These are phyloP conservation scores for Oryzias celebensis DNA, from an alignment of 2,113 vertebrate species.

Conservation along the genomic window DNA sequence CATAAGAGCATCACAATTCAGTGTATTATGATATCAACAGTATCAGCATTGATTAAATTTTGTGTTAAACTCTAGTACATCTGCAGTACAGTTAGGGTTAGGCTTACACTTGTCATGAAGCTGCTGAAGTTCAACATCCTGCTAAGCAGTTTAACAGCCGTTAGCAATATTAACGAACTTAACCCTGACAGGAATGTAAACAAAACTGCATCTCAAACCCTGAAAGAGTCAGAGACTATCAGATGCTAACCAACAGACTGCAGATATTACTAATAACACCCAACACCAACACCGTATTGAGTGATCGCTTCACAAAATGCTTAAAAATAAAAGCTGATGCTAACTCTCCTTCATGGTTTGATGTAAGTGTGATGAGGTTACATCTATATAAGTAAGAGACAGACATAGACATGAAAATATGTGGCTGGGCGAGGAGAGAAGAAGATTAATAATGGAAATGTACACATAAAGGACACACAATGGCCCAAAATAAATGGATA, in stretches of 20 bases:
- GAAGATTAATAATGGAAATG: conserved; percentile 16
- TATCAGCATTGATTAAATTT: too few relatives aligned
- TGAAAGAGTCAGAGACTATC: not conserved
- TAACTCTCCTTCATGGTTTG: not conserved
- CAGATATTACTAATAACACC: not conserved
- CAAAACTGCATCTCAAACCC: not conserved
- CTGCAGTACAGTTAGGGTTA: too few relatives aligned
- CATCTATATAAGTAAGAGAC: conserved; percentile 6
- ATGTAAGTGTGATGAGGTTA: conserved; percentile 3
- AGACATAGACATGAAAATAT: not conserved
- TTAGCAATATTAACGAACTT: too few relatives aligned
- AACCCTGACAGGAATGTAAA: too few relatives aligned
- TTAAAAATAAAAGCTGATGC: not conserved
- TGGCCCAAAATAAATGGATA: conserved; percentile 13
- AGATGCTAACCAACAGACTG: not conserved
- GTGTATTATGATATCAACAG: too few relatives aligned
- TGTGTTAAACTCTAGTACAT: too few relatives aligned
- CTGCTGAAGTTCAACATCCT: too few relatives aligned
- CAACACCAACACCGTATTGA: too few relatives aligned
- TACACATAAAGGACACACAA: conserved; percentile 4
- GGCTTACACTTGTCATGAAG: too few relatives aligned
- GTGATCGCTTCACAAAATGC: too few relatives aligned
- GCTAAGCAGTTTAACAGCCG: too few relatives aligned
- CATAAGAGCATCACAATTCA: not conserved
- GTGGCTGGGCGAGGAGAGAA: conserved; percentile 4